Conservation (phyloP, 2,113 vertebrate species). For the Bungarus multicinctus region DNA sequence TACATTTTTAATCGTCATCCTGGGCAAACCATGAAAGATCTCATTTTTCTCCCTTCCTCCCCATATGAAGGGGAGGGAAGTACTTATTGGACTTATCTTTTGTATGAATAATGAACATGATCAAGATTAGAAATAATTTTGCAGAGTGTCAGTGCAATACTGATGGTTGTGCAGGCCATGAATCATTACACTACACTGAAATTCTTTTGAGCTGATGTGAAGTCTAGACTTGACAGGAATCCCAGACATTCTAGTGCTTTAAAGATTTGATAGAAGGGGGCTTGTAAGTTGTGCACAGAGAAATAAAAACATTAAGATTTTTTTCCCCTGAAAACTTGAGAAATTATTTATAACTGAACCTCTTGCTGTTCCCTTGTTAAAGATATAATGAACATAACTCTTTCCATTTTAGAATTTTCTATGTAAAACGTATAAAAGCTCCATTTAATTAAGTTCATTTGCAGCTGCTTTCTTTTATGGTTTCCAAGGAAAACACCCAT, state of each 20-base stretch:
- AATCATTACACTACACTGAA: not conserved
- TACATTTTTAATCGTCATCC: not conserved
- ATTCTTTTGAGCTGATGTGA: not conserved
- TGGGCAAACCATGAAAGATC: not conserved
- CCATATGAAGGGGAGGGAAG: not conserved
- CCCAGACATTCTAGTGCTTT: constrained; percentile 20
- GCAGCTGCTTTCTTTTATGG: constrained; percentile 12
- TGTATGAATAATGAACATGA: not conserved
- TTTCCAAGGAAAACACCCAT: constrained; percentile 7
- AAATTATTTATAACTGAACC: constrained; percentile 14
- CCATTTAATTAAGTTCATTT: not conserved
- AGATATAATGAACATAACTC: constrained; percentile 10
- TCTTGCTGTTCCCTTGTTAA: constrained; percentile 27
- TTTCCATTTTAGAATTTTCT: constrained; percentile 15
- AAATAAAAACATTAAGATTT: not conserved
- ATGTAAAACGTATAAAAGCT: not conserved
- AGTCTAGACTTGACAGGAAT: constrained; percentile 18
- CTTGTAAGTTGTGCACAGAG: not conserved
- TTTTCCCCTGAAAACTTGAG: not conserved
- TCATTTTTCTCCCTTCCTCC: no score
- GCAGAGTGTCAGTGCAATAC: not conserved
- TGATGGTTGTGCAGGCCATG: not conserved
- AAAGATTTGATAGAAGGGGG: constrained; percentile 3
- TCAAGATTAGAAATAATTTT: not conserved
- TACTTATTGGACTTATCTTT: not conserved